Base-by-base conservation (phyloP, 2,888 invertebrate genomes). In the Chesias legatella region DNA sequence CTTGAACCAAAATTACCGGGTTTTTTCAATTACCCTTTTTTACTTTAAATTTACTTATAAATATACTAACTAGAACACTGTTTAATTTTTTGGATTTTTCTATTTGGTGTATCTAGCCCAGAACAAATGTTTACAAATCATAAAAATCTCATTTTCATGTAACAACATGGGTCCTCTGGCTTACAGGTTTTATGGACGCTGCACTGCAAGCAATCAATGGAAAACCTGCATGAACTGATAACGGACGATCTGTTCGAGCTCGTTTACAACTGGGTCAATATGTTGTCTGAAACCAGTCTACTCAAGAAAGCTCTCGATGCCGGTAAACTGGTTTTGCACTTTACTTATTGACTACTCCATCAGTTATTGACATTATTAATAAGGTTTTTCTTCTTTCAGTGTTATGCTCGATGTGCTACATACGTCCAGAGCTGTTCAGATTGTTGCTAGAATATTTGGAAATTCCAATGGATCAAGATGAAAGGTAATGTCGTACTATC, bases 231-330 rank as follows among this genome's bases (percentile, higher is more conserved):
- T 25, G 88, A 90, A 11, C 77, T 95, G 39, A 90, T 96, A 26
- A 93, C 94, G 0, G 90, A 91, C 35, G 92, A 94, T 27, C 75
- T 97, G 1, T 95, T 96, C 65, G 93, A 94, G 52, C 89, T 92
- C 0, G 84, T 97, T 11, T 94, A 93, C 73, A 90, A 92, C 34
- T 95, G 97, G 94, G 92, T 94, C 10, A 86, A 91, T 37, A 88
- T 90, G n/a, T 85, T 95, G 29, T 90, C 92, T 9, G 90, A 92
- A 26, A 90, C 92, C 39, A 92, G 93, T 37, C 91, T 94, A 1
- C 83, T 97, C 33, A 97, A 97, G 79, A 92, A 93, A 60, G 91
- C 96, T 0, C 90, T 97, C n/a, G 96, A 97, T 78, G 92, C 94
- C 37, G 77, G 88, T 88, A 57, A 73, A 74, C 63, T 21, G 20